Evolutionary conservation across 2,113 vertebrate genomes (phyloP).

Genomic region (Stomatorhinus ivindoensis): DNA sequence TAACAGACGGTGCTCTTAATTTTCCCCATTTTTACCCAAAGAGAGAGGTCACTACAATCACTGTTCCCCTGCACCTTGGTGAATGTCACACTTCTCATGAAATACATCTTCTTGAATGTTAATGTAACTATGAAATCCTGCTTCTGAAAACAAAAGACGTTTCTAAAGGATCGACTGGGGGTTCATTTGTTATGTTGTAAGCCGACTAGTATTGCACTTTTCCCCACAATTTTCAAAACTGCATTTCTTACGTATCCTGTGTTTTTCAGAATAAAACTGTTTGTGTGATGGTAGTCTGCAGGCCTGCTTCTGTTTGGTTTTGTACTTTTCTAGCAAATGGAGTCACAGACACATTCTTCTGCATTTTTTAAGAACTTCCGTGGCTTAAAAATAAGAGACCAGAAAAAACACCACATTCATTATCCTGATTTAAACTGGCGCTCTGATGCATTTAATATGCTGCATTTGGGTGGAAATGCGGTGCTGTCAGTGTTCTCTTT

Average conservation of each 20-base stretch:
- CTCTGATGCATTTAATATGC: background rate
- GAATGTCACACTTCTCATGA: slow-evolving; percentile 9
- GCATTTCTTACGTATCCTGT: slow-evolving; percentile 10
- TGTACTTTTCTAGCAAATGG: background rate
- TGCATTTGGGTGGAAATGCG: background rate
- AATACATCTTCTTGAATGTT: background rate
- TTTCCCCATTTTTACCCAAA: background rate
- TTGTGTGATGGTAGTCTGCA: slow-evolving; percentile 7
- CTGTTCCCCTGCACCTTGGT: background rate
- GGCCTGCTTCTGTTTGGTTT: background rate
- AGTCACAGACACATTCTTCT: background rate
- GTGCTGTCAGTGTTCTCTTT: background rate
- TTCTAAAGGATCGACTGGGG: background rate
- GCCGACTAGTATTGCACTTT: slow-evolving; percentile 12
- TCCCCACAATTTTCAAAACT: background rate
- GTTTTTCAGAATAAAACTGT: slow-evolving; percentile 12
- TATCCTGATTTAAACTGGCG: background rate
- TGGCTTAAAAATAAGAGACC: background rate
- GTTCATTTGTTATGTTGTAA: background rate
- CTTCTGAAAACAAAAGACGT: background rate
- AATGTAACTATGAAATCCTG: slow-evolving; percentile 5
- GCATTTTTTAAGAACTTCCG: background rate
- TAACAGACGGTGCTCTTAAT: background rate
- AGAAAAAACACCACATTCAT: background rate
- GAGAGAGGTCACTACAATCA: background rate